Percentiles rank a stretch among this genome's conserved stretches.
Evolutionary conservation across 2,113 vertebrate species (phyloP).

Genomic region (Stigmatopora nigra): DNA sequence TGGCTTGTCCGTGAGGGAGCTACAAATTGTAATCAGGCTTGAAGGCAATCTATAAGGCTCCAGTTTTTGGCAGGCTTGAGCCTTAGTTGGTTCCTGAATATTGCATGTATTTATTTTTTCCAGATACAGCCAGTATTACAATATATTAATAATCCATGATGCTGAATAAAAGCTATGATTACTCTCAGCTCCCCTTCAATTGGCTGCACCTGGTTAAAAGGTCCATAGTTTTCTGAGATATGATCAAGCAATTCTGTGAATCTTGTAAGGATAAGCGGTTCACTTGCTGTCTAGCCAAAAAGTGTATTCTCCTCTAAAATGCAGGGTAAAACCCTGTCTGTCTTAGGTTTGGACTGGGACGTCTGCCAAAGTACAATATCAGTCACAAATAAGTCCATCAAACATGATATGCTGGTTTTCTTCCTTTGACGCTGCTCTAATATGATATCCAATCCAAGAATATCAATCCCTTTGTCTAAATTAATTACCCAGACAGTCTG

Average conservation of each 20-base stretch:
- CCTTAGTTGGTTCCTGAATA: neutral
- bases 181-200: neutral
- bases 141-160: neutral
- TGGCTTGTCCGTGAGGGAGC: neutral
- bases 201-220: too few species aligned
- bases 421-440: conserved; percentile 21
- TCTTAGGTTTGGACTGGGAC: neutral
- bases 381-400: conserved; percentile 19
- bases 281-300: neutral
- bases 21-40: neutral
- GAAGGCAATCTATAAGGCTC: neutral
- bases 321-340: too few species aligned
- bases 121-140: neutral
- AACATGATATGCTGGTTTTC: conserved; percentile 25
- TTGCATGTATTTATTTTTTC: neutral
- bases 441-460: conserved; percentile 26
- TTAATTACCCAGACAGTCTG: conserved; percentile 27
- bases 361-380: conserved; percentile 9
- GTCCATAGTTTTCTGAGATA: too few species aligned
- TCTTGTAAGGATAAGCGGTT: too few species aligned
- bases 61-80: neutral
- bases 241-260: too few species aligned
- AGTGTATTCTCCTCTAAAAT: neutral
- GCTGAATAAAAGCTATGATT: neutral
- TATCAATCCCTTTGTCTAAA: conserved; percentile 38